Evolutionary conservation across 1,140 invertebrate genomes (phyloP).

Genomic region (Homarus americanus): DNA sequence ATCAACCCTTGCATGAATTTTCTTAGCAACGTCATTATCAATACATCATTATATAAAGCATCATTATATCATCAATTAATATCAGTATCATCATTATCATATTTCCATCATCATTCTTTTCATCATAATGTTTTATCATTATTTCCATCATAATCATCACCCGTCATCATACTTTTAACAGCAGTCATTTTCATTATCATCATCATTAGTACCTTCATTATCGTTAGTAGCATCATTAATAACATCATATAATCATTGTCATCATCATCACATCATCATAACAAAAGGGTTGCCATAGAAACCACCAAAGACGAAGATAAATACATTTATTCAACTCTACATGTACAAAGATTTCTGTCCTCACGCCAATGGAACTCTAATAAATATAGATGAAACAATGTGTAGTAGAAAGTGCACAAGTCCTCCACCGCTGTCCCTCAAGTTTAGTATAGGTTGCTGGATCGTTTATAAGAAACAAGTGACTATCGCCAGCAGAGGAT

Average conservation of each 20-base stretch:
- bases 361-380: constrained; percentile 66
- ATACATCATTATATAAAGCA: neutral
- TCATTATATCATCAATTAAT: neutral
- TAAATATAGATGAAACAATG: constrained; percentile 62
- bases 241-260: too few species aligned
- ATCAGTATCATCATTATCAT: too few species aligned
- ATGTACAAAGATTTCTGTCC: constrained; percentile 68
- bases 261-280: neutral
- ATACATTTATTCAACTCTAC: constrained; percentile 73
- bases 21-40: neutral
- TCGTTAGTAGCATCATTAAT: too few species aligned
- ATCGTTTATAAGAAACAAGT: constrained; percentile 62
- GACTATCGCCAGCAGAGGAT: constrained; percentile 69
- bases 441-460: constrained; percentile 48
- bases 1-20: neutral
- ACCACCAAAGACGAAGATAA: constrained; percentile 61
- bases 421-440: constrained; percentile 63
- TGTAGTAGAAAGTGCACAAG: constrained; percentile 64
- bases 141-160: too few species aligned
- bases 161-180: too few species aligned
- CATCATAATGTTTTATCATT: too few species aligned
- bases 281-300: constrained; percentile 7
- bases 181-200: too few species aligned
- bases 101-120: too few species aligned
- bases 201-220: too few species aligned